Evolutionary conservation across 2,888 invertebrate species (phyloP).

Genomic region (Leucoptera coffeella): DNA sequence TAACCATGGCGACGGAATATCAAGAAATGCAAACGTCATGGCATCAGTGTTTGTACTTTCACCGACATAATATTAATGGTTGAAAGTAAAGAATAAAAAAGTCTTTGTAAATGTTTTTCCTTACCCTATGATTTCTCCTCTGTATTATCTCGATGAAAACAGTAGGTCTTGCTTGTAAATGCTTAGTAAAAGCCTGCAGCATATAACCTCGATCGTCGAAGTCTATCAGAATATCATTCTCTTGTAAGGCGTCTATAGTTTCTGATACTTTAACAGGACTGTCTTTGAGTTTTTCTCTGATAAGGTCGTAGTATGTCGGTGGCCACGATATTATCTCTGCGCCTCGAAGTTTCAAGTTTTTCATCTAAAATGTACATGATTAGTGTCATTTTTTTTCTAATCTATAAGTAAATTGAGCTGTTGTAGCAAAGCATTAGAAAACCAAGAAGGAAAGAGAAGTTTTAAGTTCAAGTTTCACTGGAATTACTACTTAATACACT

Average conservation of each 20-base stretch:
- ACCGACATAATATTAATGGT: background rate
- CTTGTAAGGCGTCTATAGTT: constrained; percentile 72
- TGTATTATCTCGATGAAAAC: constrained; percentile 94
- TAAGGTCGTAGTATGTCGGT: constrained; percentile 78
- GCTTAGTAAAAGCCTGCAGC: constrained; percentile 92
- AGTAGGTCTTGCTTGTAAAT: constrained; percentile 92
- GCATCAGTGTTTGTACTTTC: too few relatives aligned
- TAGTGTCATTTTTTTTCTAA: too few relatives aligned
- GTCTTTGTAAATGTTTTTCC: too few relatives aligned
- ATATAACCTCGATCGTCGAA: constrained; percentile 97
- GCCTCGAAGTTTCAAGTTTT: constrained; percentile 72
- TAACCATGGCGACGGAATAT: too few relatives aligned
- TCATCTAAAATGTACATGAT: too few relatives aligned
- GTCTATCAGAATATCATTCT: constrained; percentile 87
- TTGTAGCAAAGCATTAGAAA: too few relatives aligned
- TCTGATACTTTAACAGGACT: constrained; percentile 70
- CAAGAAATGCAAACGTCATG: too few relatives aligned
- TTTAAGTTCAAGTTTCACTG: too few relatives aligned
- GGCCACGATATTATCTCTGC: constrained; percentile 86
- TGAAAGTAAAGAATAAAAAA: background rate
- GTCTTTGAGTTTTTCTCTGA: constrained; percentile 66
- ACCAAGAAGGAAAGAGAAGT: too few relatives aligned
- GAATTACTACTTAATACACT: too few relatives aligned
- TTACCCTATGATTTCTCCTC: constrained; percentile 84
- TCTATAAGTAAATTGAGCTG: too few relatives aligned